Evolutionary conservation across 2,113 vertebrate species (phyloP).

Genomic region (Isurus oxyrinchus): DNA sequence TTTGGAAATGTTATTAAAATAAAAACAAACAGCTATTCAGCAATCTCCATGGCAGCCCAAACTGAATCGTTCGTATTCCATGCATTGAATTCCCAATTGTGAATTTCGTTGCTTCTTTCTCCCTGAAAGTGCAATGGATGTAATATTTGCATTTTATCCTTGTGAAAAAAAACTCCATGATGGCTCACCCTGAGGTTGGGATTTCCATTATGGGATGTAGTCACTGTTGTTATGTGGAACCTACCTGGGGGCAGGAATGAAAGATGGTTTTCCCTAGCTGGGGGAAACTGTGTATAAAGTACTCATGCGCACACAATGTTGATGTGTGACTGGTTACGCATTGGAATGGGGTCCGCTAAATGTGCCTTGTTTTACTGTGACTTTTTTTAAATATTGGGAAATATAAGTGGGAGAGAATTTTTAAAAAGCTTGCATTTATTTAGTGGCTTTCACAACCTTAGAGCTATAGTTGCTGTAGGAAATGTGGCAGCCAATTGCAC

Average conservation of each 20-base stretch:
- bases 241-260: not conserved
- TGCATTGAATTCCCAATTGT: not conserved
- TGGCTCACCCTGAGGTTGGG: not conserved
- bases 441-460: too few species aligned
- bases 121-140: not conserved
- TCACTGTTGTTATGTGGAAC: not conserved
- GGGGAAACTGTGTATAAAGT: not conserved
- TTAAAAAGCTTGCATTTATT: too few species aligned
- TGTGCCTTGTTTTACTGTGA: too few species aligned
- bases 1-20: not conserved
- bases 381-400: too few species aligned
- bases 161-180: not conserved
- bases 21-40: not conserved
- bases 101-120: too few species aligned
- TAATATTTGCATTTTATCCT: not conserved
- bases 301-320: not conserved
- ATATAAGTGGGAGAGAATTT: too few species aligned
- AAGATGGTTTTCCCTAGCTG: not conserved
- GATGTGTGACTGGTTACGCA: not conserved
- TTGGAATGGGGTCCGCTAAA: not conserved
- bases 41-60: not conserved
- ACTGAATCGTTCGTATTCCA: not conserved
- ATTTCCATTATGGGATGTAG: not conserved
- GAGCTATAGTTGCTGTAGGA: too few species aligned
- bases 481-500: too few species aligned